Percentiles rank a stretch among this genome's conserved stretches.
phyloP scores from a whole-genome alignment of 2,797 vertebrate genomes.

The Spheniscus humboldti region DNA sequence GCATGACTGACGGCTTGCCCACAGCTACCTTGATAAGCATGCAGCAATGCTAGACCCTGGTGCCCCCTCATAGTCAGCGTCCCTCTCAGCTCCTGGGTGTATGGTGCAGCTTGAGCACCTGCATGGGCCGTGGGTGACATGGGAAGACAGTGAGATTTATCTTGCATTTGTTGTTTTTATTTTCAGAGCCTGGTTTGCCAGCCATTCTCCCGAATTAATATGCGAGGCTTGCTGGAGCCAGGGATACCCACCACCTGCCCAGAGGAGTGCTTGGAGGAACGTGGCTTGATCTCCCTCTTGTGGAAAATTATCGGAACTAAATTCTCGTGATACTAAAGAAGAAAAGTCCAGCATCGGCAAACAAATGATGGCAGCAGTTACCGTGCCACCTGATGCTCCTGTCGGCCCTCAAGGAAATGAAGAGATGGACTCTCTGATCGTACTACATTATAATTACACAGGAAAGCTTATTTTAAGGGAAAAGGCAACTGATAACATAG shows the following conservation, averaged over 20 bases:
- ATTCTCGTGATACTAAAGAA: neutral
- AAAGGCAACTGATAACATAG: constrained; percentile 55
- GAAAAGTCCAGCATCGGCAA: neutral
- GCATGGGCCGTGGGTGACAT: fast-evolving
- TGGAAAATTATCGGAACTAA: constrained; percentile 53
- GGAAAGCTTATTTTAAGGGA: constrained; percentile 82
- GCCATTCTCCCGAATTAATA: neutral
- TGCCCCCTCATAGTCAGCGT: fast-evolving
- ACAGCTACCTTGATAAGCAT: neutral
- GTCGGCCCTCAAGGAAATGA: constrained; percentile 7
- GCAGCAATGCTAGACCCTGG: neutral
- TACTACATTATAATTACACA: constrained; percentile 88
- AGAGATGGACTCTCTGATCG: constrained; percentile 56
- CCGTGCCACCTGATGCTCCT: neutral
- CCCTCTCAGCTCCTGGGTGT: neutral
- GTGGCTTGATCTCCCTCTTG: constrained; percentile 68
- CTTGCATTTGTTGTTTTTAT: neutral
- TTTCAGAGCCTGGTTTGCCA: constrained; percentile 30
- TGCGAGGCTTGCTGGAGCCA: neutral
- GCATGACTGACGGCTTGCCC: fast-evolving
- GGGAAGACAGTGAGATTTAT: neutral
- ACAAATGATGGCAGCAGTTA: constrained; percentile 51
- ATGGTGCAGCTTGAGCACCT: neutral
- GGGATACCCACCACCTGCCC: neutral
- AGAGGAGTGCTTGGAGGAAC: constrained; percentile 3